These are phyloP conservation scores for Gnathonemus longibarbis DNA, from an alignment of 2,113 vertebrate genomes.

Conservation along the genomic window DNA sequence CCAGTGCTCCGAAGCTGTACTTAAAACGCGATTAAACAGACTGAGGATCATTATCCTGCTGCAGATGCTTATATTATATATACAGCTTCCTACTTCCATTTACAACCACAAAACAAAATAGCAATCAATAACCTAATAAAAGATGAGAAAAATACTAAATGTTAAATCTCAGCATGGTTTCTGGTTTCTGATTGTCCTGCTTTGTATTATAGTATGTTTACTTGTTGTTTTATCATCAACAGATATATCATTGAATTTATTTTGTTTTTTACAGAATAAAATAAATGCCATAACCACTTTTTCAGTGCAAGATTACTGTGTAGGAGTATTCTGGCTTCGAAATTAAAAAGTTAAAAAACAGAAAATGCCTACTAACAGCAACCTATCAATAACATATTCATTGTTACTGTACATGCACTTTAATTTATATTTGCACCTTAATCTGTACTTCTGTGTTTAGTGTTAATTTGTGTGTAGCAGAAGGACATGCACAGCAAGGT, in stretches of 20 bases:
- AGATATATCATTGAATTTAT: background rate
- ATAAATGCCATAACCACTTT: background rate
- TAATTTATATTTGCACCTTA: background rate
- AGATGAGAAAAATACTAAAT: background rate
- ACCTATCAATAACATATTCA: background rate
- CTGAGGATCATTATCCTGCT: background rate
- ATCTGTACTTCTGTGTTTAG: background rate
- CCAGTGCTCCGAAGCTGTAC: background rate
- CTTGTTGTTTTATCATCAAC: background rate
- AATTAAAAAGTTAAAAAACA: background rate
- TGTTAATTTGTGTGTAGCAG: background rate
- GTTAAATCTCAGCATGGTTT: background rate
- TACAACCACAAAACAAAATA: background rate
- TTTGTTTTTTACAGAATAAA: background rate
- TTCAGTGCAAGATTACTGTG: background rate
- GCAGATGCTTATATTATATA: background rate
- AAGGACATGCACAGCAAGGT: background rate
- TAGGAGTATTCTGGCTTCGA: background rate
- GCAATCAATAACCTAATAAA: background rate
- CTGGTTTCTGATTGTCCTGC: background rate
- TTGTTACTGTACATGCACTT: background rate
- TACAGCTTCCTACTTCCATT: background rate
- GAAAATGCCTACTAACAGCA: background rate
- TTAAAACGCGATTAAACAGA: background rate
- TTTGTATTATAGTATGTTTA: background rate